Conservation (phyloP, 2,113 vertebrate genomes). For the Numenius arquata region DNA sequence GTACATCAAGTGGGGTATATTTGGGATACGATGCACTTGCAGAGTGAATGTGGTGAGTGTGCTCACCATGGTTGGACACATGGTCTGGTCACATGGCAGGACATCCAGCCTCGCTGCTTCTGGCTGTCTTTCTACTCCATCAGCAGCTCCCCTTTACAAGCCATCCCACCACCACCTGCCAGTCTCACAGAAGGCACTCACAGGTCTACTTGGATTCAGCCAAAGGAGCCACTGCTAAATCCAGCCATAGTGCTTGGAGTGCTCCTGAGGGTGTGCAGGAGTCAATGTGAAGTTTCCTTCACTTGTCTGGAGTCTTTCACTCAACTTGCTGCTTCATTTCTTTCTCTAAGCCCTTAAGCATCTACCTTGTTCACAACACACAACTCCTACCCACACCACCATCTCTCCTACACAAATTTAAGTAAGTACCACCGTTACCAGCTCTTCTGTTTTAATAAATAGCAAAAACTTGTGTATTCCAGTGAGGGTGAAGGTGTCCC, state of each 20-base stretch:
- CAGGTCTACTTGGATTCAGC: background rate
- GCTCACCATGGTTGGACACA: accelerated
- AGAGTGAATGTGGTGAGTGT: background rate
- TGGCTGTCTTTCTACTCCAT: no score
- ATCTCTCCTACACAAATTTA: background rate
- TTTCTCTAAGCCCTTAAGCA: background rate
- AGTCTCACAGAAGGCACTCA: background rate
- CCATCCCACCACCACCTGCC: background rate
- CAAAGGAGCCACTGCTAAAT: background rate
- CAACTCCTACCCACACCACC: no score
- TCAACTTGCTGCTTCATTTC: background rate
- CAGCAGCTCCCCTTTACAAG: background rate
- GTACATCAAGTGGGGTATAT: accelerated
- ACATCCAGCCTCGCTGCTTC: background rate
- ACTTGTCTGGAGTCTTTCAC: background rate
- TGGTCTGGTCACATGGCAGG: accelerated
- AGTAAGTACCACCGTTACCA: background rate
- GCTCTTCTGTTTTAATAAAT: background rate
- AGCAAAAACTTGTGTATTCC: background rate
- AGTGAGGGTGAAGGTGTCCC: background rate
- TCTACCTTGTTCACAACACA: background rate
- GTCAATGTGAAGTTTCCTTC: background rate
- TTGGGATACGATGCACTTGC: background rate
- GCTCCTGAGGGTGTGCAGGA: background rate
- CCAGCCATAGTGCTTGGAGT: background rate